Conservation (phyloP, 2,113 vertebrate genomes). For the Recurvirostra avosetta region DNA sequence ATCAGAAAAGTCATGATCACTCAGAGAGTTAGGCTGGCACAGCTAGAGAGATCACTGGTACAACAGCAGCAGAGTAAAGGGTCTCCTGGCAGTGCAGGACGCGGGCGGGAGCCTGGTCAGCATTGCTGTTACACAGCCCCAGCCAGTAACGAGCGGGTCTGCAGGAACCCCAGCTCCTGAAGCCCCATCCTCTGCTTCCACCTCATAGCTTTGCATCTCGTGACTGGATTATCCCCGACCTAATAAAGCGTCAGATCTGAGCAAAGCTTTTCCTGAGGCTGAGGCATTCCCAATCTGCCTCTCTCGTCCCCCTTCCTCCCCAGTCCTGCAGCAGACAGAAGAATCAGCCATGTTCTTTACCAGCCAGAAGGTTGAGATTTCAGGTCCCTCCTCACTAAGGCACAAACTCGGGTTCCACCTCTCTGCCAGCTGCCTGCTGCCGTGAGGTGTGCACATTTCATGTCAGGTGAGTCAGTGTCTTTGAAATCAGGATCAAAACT, state of each 20-base stretch:
- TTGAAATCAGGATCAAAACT: not conserved
- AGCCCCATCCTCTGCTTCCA: not conserved
- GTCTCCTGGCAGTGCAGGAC: not conserved
- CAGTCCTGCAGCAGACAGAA: not conserved
- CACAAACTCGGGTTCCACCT: not conserved
- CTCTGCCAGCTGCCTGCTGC: not conserved
- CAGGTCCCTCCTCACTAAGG: not conserved
- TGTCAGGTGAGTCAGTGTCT: not conserved
- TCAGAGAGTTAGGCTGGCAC: not conserved
- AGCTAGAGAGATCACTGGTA: not conserved
- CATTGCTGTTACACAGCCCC: not conserved
- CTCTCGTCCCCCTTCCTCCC: not conserved
- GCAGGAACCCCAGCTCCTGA: not conserved
- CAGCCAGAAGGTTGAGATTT: not conserved
- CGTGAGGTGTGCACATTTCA: not conserved
- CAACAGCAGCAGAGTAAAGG: not conserved
- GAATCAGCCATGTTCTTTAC: not conserved
- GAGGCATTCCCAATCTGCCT: not conserved
- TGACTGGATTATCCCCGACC: not conserved
- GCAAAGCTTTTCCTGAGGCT: not conserved
- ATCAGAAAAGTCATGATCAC: not conserved
- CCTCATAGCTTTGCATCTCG: not conserved
- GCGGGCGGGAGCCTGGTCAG: not conserved
- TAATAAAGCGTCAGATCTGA: not conserved
- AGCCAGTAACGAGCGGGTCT: fast-evolving